These are phyloP conservation scores for Napeogenes sylphis DNA, from an alignment of 2,888 invertebrate species.

Conservation along the genomic window DNA sequence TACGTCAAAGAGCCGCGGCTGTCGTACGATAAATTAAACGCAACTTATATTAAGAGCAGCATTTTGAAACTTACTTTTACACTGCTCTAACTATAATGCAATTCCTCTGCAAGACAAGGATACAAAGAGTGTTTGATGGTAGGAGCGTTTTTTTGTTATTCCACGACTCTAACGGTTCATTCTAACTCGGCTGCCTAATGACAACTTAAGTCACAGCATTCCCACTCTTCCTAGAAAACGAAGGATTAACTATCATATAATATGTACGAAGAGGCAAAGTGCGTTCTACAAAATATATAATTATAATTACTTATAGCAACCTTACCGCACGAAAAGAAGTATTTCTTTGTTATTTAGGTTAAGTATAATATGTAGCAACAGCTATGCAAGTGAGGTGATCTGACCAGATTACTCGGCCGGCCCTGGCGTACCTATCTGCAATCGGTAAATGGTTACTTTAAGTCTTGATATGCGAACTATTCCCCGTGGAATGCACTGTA, in stretches of 20 bases:
- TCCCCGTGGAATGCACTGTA: slow-evolving; percentile 69
- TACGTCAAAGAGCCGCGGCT: slow-evolving; percentile 61
- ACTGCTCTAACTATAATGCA: slow-evolving; percentile 52
- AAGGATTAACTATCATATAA: neutral
- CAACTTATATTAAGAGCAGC: slow-evolving; percentile 64
- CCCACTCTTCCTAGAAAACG: slow-evolving; percentile 17
- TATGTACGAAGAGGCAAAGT: slow-evolving; percentile 4
- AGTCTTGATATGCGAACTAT: slow-evolving; percentile 73
- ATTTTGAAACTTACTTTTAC: slow-evolving; percentile 59
- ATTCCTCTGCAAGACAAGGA: slow-evolving; percentile 57
- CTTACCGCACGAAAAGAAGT: slow-evolving; percentile 41
- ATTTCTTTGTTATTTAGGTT: slow-evolving; percentile 74
- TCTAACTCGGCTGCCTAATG: slow-evolving; percentile 65
- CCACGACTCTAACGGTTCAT: slow-evolving; percentile 66
- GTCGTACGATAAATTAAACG: slow-evolving; percentile 75
- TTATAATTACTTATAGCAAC: slow-evolving; percentile 27
- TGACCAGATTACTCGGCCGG: slow-evolving; percentile 71
- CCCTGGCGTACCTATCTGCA: slow-evolving; percentile 74
- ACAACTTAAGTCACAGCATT: slow-evolving; percentile 39
- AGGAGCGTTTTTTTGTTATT: slow-evolving; percentile 69
- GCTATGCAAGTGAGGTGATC: slow-evolving; percentile 69
- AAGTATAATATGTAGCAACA: slow-evolving; percentile 68
- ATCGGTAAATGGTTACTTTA: slow-evolving; percentile 77
- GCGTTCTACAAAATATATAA: neutral
- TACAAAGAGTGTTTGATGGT: slow-evolving; percentile 50